phyloP scores from a whole-genome alignment of 2,888 invertebrate species.

The Scaptomyza flava region DNA sequence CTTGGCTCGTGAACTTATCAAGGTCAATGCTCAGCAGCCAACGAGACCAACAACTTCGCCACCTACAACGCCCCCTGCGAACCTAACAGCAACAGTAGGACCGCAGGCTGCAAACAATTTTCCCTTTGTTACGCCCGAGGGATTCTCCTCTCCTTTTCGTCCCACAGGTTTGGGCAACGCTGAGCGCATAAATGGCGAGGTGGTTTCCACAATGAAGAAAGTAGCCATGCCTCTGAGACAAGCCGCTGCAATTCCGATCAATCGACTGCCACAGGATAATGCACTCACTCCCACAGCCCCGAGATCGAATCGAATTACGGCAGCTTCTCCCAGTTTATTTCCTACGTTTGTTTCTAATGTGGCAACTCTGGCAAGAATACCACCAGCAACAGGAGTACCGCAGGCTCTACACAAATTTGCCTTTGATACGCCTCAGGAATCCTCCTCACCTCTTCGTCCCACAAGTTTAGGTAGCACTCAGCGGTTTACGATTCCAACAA shows the following conservation, averaged over 20 bases:
- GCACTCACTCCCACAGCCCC: neutral
- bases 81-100: neutral
- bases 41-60: neutral
- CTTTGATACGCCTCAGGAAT: too few relatives aligned
- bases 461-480: too few relatives aligned
- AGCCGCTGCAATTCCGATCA: neutral
- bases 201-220: neutral
- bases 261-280: neutral
- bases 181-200: neutral
- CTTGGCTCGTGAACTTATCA: neutral
- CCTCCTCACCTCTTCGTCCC: too few relatives aligned
- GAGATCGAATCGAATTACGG: conserved; percentile 8
- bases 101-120: neutral
- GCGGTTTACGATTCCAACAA: neutral
- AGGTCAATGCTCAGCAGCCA: conserved; percentile 5
- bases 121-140: neutral
- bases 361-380: too few relatives aligned
- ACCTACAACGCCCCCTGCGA: neutral
- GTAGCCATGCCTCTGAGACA: conserved; percentile 12
- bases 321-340: neutral
- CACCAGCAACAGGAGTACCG: neutral
- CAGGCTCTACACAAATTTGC: too few relatives aligned
- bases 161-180: neutral
- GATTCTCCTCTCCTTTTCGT: neutral
- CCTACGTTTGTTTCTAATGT: too few relatives aligned